Conservation (phyloP, 2,113 vertebrate genomes). For the Trogon melanurus region DNA sequence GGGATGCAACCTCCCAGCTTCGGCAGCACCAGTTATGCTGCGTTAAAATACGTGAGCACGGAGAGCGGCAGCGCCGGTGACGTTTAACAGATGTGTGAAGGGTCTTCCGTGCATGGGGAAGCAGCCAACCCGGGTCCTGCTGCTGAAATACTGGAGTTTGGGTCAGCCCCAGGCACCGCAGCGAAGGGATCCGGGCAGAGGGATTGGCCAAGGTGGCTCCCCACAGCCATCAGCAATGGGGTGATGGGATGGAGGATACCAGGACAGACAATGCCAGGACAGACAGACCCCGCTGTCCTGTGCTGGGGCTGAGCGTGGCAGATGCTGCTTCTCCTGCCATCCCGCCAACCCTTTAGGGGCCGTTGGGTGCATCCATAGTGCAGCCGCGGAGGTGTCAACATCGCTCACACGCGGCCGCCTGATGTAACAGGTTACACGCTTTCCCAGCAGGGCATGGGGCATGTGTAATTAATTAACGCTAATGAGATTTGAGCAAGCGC, state of each 20-base stretch:
- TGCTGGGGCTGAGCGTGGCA: rapidly evolving
- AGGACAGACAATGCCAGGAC: not conserved
- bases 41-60: rapidly evolving
- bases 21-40: not conserved
- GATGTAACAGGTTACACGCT: not conserved
- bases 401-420: rapidly evolving
- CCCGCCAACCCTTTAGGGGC: not conserved
- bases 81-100: not conserved
- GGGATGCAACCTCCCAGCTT: not conserved
- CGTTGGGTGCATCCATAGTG: not conserved
- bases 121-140: rapidly evolving
- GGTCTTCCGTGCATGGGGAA: not conserved
- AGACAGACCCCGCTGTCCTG: not conserved
- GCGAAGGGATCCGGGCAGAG: not conserved
- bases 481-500: not conserved
- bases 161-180: not conserved
- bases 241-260: not conserved
- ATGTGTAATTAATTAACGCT: not conserved
- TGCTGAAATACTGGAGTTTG: not conserved
- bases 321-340: not conserved
- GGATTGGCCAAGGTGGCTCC: rapidly evolving
- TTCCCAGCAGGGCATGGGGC: not conserved
- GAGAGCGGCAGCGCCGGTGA: not conserved
- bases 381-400: not conserved
- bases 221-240: not conserved